Evolutionary conservation across 2,888 invertebrate genomes (phyloP).

Genomic region (Panzeria rudis): DNA sequence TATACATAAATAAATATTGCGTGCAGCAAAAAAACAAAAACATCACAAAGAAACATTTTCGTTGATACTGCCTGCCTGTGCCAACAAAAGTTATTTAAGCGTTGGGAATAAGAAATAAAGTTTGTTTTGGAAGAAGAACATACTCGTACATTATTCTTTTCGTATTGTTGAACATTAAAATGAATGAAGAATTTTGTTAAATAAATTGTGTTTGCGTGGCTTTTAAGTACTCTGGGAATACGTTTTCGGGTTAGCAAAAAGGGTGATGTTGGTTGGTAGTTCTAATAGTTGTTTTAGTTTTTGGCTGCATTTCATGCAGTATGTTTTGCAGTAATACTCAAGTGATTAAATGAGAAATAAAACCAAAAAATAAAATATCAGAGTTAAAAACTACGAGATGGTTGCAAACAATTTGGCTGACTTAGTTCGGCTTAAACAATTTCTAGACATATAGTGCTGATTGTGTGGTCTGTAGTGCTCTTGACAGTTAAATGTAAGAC

Average conservation of each 20-base stretch:
- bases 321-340: constrained; percentile 32
- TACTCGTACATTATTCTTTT: not conserved
- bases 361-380: not conserved
- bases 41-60: not conserved
- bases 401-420: constrained; percentile 59
- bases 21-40: constrained; percentile 19
- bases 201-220: constrained; percentile 30
- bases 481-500: constrained; percentile 32
- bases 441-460: not conserved
- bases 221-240: constrained; percentile 18
- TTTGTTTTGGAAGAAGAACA: constrained; percentile 30
- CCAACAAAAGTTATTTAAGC: constrained; percentile 9
- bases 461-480: constrained; percentile 36
- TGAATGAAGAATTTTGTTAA: constrained; percentile 16
- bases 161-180: constrained; percentile 15
- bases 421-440: constrained; percentile 26
- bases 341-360: constrained; percentile 53
- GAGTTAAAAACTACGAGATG: constrained; percentile 42
- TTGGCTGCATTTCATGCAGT: not conserved
- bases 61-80: not conserved
- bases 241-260: not conserved
- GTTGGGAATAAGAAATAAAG: constrained; percentile 29
- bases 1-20: constrained; percentile 50
- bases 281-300: not conserved
- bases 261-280: not conserved